Evolutionary conservation across 2,888 invertebrate species (phyloP).

Genomic region (Papilio protenor): DNA sequence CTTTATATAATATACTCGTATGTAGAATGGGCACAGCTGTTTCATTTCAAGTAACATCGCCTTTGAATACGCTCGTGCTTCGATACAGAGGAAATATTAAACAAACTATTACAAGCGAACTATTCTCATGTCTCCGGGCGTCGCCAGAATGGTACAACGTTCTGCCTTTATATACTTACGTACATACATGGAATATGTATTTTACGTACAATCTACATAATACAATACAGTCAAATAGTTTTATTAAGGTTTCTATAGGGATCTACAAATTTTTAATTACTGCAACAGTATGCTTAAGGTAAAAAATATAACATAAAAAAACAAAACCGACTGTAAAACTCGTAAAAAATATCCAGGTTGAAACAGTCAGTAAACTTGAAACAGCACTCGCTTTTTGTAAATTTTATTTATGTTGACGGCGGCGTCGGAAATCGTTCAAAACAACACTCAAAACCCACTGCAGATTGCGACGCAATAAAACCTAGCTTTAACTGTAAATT

Average conservation of each 20-base stretch:
- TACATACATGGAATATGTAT: not conserved
- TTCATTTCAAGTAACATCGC: slow-evolving; percentile 37
- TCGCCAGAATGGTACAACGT: slow-evolving; percentile 2
- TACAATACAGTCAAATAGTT: not conserved
- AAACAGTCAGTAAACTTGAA: slow-evolving; percentile 13
- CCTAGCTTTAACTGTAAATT: slow-evolving; percentile 20
- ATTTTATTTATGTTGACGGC: slow-evolving; percentile 9
- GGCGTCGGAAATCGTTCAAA: slow-evolving; percentile 27
- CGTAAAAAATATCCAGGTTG: slow-evolving; percentile 22
- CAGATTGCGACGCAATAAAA: slow-evolving; percentile 19
- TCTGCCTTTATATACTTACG: slow-evolving; percentile 4
- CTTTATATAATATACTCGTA: slow-evolving; percentile 5
- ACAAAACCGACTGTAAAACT: not conserved
- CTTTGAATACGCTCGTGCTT: slow-evolving; percentile 27
- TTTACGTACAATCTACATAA: not conserved
- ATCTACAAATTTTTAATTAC: not conserved
- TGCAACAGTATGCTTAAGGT: not conserved
- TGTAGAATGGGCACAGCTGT: slow-evolving; percentile 27
- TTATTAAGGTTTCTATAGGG: not conserved
- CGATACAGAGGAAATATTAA: slow-evolving; percentile 34
- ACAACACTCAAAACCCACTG: slow-evolving; percentile 17
- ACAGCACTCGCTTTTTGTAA: slow-evolving; percentile 17
- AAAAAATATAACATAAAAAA: not conserved
- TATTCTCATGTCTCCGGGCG: slow-evolving; percentile 25
- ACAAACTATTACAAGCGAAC: slow-evolving; percentile 29